Evolutionary conservation across 1,140 invertebrate species (phyloP).

Genomic region (Neelides sp.): DNA sequence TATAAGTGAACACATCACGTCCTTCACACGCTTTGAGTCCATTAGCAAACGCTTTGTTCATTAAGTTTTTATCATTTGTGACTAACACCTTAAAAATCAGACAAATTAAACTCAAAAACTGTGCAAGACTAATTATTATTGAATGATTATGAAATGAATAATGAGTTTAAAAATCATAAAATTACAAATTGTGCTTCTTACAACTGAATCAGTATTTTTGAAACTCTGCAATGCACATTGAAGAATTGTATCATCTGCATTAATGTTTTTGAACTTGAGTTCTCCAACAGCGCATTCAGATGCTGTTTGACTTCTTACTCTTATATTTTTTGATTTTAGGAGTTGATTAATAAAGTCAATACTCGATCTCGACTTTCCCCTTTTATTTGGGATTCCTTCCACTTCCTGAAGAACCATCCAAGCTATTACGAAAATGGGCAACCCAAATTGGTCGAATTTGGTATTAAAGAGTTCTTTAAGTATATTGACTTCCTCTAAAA

Average conservation of each 20-base stretch:
- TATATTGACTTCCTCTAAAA: slow-evolving; percentile 11
- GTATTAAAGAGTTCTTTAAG: slow-evolving; percentile 15
- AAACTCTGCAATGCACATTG: slow-evolving; percentile 22
- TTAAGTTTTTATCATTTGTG: slow-evolving; percentile 25
- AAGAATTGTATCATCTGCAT: slow-evolving; percentile 26
- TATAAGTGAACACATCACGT: neutral
- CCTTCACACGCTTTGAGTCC: slow-evolving; percentile 5
- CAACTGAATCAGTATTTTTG: slow-evolving; percentile 11
- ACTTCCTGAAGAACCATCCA: slow-evolving; percentile 31
- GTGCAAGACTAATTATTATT: no score
- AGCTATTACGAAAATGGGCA: slow-evolving; percentile 20
- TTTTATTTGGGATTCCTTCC: slow-evolving; percentile 12
- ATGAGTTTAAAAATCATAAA: neutral
- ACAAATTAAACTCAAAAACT: neutral
- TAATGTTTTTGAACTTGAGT: slow-evolving; percentile 13
- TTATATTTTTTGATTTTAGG: slow-evolving; percentile 18
- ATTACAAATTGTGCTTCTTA: neutral
- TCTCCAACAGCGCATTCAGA: slow-evolving; percentile 16
- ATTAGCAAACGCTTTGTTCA: slow-evolving; percentile 26
- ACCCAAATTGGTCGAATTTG: slow-evolving; percentile 7
- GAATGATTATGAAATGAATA: neutral
- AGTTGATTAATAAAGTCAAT: slow-evolving; percentile 21
- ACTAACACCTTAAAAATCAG: slow-evolving; percentile 18
- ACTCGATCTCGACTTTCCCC: neutral
- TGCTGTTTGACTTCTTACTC: slow-evolving; percentile 23